phyloP scores from a whole-genome alignment of 2,888 invertebrate genomes.

The Athalia circularis region DNA sequence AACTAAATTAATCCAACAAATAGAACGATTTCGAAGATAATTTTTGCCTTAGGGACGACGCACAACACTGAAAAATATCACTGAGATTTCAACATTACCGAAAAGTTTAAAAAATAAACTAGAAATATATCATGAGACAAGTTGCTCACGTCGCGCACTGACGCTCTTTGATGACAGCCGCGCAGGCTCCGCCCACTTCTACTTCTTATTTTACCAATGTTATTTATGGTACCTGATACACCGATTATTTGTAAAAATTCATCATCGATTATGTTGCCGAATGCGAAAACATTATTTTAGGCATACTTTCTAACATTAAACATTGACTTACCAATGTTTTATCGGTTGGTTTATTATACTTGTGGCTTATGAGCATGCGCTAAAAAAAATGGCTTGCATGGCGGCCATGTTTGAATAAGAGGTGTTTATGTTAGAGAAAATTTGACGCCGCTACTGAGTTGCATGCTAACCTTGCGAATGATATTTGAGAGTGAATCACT shows the following conservation, averaged over 20 bases:
- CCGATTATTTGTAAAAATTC: constrained; percentile 2
- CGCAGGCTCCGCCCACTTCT: constrained; percentile 59
- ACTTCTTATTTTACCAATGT: constrained; percentile 47
- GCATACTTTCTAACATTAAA: neutral
- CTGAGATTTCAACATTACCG: neutral
- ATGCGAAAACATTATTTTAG: constrained; percentile 17
- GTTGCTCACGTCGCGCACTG: constrained; percentile 42
- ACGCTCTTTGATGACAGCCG: constrained; percentile 49
- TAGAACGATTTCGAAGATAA: neutral
- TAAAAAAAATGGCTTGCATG: constrained; percentile 48
- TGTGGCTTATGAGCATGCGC: constrained; percentile 46
- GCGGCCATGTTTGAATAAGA: constrained; percentile 49
- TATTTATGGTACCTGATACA: constrained; percentile 4
- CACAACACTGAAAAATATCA: constrained; percentile 1
- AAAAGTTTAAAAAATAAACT: neutral
- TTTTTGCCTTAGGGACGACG: neutral
- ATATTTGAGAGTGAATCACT: neutral
- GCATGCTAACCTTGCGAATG: neutral
- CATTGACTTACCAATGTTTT: neutral
- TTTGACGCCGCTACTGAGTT: constrained; percentile 8
- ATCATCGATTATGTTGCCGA: neutral
- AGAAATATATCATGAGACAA: constrained; percentile 17
- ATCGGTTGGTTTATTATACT: neutral
- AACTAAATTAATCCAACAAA: too few relatives aligned
- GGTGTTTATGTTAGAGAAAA: constrained; percentile 34